Evolutionary conservation across 2,797 vertebrate species (phyloP), one percentile per base, ranked within the genome.

Genomic region (Ataeniobius toweri): DNA sequence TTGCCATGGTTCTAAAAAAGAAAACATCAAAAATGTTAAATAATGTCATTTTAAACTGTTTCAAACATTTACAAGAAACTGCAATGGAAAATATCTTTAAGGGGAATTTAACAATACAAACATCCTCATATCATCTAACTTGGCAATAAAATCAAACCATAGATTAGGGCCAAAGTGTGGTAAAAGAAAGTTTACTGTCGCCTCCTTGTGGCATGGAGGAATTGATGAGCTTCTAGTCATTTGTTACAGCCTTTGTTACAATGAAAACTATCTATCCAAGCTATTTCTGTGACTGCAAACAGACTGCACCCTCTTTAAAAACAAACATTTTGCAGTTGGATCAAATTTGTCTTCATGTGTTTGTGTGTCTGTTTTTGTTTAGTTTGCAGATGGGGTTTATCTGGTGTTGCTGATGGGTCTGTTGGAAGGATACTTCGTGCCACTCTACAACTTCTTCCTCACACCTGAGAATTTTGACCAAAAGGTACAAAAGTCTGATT

Each of bases 361-460:
- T n/a, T 74, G 50, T 69, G 41, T 22, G 46, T 36, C 48, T 77
- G 68, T 70, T 73, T 56, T 85, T 99, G 98, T 99, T 99, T 85
- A 99, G 98, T 99, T 99, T 96, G 98, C 98, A 95, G 98, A 99
- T 61, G 97, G 98, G 0, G 98, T 99, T 26, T 99, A 99, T 85
- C 94, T 99, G 86, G 98, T 99, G 48, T 87, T 99, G 83, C 94
- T 99, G 78, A 99, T 99, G 98, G 98, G 98, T 63, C 96, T 99
- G 65, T 87, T 99, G 82, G 97, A 98, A 89, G 97, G 97, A 80
- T 99, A 99, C 91, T 99, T 99, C 69, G 97, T 99, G 70, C 97
- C 97, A 0, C 95, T 99, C 76, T 96, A 98, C 94, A 98, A 97
- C 94, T 99, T 99, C 86, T 99, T 98, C 90, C 95, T 99, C 91